phyloP scores from a whole-genome alignment of 2,888 invertebrate genomes.

The Cenopis cana region DNA sequence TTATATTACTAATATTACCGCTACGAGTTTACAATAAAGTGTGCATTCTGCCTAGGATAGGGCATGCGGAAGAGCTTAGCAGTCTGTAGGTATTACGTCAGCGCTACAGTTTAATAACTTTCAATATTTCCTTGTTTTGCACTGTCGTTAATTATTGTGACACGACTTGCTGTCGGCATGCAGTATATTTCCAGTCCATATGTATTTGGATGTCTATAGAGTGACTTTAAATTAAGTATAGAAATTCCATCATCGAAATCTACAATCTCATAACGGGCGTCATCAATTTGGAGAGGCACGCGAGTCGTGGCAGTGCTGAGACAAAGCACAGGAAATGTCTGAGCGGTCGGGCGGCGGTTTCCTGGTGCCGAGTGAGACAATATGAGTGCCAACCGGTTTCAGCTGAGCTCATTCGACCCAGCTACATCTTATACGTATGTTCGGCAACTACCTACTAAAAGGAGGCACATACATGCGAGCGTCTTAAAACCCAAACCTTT shows the following conservation, averaged over 20 bases:
- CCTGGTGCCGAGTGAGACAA: constrained; percentile 81
- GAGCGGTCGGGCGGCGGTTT: constrained; percentile 74
- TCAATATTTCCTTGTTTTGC: constrained; percentile 80
- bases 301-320: constrained; percentile 63
- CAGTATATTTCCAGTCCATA: constrained; percentile 3
- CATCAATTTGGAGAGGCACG: constrained; percentile 44
- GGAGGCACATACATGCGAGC: constrained; percentile 17
- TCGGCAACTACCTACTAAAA: constrained; percentile 15
- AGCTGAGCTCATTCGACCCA: constrained; percentile 72
- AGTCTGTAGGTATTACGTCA: constrained; percentile 72
- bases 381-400: constrained; percentile 80
- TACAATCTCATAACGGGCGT: constrained; percentile 37
- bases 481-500: not conserved
- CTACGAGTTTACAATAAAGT: constrained; percentile 1
- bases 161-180: constrained; percentile 48
- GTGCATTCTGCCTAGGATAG: constrained; percentile 53
- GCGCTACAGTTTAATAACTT: constrained; percentile 81
- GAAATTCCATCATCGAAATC: constrained; percentile 24
- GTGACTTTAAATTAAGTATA: not conserved
- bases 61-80: constrained; percentile 79
- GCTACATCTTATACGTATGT: constrained; percentile 50
- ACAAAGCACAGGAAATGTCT: constrained; percentile 81
- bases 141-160: constrained; percentile 48
- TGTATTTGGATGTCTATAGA: constrained; percentile 11
- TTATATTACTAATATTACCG: not conserved